Conservation (phyloP, 2,888 invertebrate species). For the Cerceris rybyensis region DNA sequence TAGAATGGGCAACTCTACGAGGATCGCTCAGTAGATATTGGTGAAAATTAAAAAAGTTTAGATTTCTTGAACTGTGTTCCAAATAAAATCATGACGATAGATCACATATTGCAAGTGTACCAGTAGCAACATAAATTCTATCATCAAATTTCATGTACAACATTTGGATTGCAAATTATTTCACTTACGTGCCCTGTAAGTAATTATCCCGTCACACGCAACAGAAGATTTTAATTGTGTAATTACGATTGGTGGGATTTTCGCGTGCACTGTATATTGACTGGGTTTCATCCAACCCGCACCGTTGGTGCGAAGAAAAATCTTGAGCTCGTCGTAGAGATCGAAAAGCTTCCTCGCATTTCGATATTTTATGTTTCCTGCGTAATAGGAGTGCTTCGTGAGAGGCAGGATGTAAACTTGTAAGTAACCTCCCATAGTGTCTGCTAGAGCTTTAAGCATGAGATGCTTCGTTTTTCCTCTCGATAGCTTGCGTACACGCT, state of each 20-base stretch:
- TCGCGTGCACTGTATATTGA: conserved; percentile 38
- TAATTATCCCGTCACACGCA: conserved; percentile 70
- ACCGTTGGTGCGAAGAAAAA: conserved; percentile 84
- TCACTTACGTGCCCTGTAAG: conserved; percentile 61
- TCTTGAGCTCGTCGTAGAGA: conserved; percentile 84
- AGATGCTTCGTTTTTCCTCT: conserved; percentile 75
- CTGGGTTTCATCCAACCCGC: conserved; percentile 83
- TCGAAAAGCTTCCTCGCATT: conserved; percentile 84
- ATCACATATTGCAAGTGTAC: no score
- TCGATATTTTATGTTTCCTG: conserved; percentile 84
- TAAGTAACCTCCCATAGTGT: conserved; percentile 85
- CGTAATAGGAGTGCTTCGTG: conserved; percentile 85
- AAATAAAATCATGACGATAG: no score
- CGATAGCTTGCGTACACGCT: conserved; percentile 71
- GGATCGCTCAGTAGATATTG: no score
- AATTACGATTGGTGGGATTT: conserved; percentile 65
- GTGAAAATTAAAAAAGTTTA: no score
- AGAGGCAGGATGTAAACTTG: conserved; percentile 85
- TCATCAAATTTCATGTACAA: background rate
- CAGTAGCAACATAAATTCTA: background rate
- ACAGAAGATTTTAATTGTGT: conserved; percentile 65
- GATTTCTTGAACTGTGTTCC: no score
- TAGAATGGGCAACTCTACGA: no score
- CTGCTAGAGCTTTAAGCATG: conserved; percentile 81
- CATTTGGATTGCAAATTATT: background rate